Evolutionary conservation across 2,888 invertebrate species (phyloP).

Genomic region (Aquatica leii): DNA sequence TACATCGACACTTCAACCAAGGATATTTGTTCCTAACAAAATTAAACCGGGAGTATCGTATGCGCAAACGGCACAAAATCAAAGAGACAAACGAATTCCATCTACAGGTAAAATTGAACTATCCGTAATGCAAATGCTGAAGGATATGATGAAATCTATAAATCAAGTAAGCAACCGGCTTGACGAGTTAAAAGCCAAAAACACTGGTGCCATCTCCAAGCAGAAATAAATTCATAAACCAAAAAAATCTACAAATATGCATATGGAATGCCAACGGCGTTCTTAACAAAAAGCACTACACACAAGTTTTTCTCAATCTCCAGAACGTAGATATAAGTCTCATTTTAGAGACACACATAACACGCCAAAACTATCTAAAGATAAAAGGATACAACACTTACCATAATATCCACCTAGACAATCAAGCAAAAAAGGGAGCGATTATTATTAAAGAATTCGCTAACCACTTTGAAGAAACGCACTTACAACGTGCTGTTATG

Average conservation of each 20-base stretch:
- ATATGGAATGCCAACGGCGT: too few species aligned
- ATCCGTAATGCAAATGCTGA: slow-evolving; percentile 17
- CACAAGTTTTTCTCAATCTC: slow-evolving; percentile 3
- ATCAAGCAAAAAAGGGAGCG: slow-evolving; percentile 4
- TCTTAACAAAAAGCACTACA: slow-evolving; percentile 1
- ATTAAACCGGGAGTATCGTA: neutral
- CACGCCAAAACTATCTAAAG: neutral
- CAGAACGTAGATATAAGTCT: neutral
- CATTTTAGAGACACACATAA: neutral
- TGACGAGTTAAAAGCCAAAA: neutral
- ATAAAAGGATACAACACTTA: neutral
- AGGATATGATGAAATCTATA: too few species aligned
- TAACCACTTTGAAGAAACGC: neutral
- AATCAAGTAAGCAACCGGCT: too few species aligned
- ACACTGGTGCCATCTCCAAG: too few species aligned
- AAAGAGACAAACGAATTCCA: slow-evolving; percentile 1
- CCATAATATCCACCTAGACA: neutral
- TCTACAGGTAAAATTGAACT: slow-evolving; percentile 16
- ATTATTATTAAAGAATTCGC: slow-evolving; percentile 9
- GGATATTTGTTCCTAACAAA: neutral
- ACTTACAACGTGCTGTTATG: neutral
- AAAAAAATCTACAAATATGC: too few species aligned
- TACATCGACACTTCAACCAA: neutral
- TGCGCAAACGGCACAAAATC: neutral
- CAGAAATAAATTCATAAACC: too few species aligned